Evolutionary conservation across 2,888 invertebrate genomes (phyloP).

Genomic region (Acanthopleura granulata): DNA sequence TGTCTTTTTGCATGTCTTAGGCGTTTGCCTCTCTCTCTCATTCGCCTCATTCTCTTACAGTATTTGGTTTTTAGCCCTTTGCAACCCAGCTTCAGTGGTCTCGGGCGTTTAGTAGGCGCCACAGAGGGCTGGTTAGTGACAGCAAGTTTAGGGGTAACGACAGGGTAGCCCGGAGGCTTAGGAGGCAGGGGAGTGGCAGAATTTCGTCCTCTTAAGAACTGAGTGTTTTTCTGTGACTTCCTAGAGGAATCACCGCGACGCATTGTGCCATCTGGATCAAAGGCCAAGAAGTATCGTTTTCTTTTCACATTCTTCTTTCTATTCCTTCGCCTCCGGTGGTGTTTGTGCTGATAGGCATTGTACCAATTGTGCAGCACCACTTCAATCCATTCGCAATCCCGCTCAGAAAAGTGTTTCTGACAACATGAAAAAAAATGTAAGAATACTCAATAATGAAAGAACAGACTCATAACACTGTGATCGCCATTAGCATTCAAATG

Average conservation of each 20-base stretch:
- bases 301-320: background rate
- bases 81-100: background rate
- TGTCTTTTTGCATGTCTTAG: slow-evolving; percentile 8
- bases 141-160: too few relatives aligned
- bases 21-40: background rate
- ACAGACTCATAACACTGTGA: too few relatives aligned
- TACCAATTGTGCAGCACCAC: slow-evolving; percentile 21
- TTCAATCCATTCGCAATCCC: background rate
- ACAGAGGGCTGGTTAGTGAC: too few relatives aligned
- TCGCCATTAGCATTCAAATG: too few relatives aligned
- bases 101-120: background rate
- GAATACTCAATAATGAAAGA: too few relatives aligned
- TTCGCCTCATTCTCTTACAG: background rate
- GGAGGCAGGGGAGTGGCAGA: background rate
- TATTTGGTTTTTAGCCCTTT: slow-evolving; percentile 10
- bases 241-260: slow-evolving; percentile 36
- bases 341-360: slow-evolving; percentile 27
- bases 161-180: too few relatives aligned
- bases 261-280: slow-evolving; percentile 36
- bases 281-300: slow-evolving; percentile 34
- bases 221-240: slow-evolving; percentile 30
- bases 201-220: slow-evolving; percentile 26
- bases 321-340: slow-evolving; percentile 20
- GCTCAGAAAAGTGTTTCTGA: background rate
- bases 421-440: too few relatives aligned